A percentile compares a stretch with the other conserved stretches of the same genome.
These are phyloP conservation scores for Rhopilema esculentum DNA, from an alignment of 30 jellyfish, hydroid and myxozoan genomes.

Conservation along the genomic window DNA sequence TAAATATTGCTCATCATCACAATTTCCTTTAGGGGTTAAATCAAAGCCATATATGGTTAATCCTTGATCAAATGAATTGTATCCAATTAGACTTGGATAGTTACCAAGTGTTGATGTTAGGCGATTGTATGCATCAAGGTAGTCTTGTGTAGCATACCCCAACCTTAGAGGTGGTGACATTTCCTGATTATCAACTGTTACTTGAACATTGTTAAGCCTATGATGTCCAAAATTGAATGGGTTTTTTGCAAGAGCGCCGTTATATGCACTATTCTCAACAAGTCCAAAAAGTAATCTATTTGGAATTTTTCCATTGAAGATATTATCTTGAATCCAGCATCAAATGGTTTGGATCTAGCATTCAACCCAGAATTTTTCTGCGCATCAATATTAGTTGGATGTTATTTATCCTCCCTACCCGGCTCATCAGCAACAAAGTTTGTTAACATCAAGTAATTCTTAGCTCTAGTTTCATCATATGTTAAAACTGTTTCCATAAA, in stretches of 20 bases:
- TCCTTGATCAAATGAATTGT: conserved; percentile 14
- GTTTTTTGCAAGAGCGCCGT: too few relatives aligned
- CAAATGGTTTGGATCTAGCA: too few relatives aligned
- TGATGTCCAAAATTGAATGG: conserved; percentile 38
- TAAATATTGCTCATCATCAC: conserved; percentile 41
- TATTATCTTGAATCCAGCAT: too few relatives aligned
- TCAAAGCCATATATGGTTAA: conserved; percentile 38
- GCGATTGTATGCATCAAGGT: conserved; percentile 18
- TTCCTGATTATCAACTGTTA: conserved; percentile 11
- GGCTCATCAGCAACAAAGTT: conserved; percentile 2
- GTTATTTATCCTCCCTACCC: too few relatives aligned
- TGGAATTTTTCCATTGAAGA: too few relatives aligned
- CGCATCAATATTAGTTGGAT: too few relatives aligned
- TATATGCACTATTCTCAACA: too few relatives aligned
- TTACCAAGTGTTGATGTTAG: conserved; percentile 8
- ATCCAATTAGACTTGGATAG: neutral
- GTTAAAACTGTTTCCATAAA: neutral
- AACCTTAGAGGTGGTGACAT: conserved; percentile 18
- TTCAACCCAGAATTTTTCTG: too few relatives aligned
- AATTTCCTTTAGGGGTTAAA: conserved; percentile 31
- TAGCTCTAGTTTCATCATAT: conserved; percentile 6
- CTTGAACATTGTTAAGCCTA: neutral
- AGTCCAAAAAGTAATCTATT: too few relatives aligned
- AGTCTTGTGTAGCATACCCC: conserved; percentile 3
- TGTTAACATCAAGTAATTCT: neutral